Percentiles rank a stretch among this genome's conserved stretches.
Conservation (phyloP, 2,888 invertebrate genomes). For the Argyra leucocephala region DNA sequence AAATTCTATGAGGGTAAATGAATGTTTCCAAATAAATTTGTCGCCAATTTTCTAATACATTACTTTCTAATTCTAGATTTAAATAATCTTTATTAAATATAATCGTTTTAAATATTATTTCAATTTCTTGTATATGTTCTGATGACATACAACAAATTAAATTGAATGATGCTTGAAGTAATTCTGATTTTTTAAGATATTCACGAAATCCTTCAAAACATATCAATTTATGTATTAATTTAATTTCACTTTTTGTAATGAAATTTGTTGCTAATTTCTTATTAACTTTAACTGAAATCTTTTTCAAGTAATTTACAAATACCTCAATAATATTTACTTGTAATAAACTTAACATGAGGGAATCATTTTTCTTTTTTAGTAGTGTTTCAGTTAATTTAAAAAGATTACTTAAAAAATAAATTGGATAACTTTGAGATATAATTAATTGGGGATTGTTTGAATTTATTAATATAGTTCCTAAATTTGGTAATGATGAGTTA, state of each 20-base stretch:
- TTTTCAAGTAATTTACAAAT: conserved; percentile 30
- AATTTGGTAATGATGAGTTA: conserved; percentile 37
- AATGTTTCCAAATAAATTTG: conserved; percentile 45
- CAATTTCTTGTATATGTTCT: conserved; percentile 51
- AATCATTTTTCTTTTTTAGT: conserved; percentile 23
- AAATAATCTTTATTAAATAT: conserved; percentile 55
- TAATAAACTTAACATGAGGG: conserved; percentile 30
- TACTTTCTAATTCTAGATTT: conserved; percentile 48
- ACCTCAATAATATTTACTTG: conserved; percentile 32
- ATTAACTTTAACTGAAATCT: conserved; percentile 29
- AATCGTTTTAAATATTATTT: conserved; percentile 50
- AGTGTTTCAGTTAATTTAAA: conserved; percentile 31
- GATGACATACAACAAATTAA: conserved; percentile 51
- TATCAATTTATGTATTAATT: conserved; percentile 41
- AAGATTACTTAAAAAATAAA: conserved; percentile 34
- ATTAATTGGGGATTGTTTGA: conserved; percentile 35
- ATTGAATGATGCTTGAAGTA: conserved; percentile 48
- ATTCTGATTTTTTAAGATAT: conserved; percentile 29
- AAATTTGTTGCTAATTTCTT: conserved; percentile 36
- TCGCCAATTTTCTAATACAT: conserved; percentile 48
- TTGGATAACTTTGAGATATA: conserved; percentile 36
- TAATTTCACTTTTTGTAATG: conserved; percentile 53
- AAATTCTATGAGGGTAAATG: conserved; percentile 41
- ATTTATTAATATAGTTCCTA: conserved; percentile 35
- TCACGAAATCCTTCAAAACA: conserved; percentile 32